phyloP scores from a whole-genome alignment of 2,888 invertebrate genomes.

The Therioaphis trifolii region DNA sequence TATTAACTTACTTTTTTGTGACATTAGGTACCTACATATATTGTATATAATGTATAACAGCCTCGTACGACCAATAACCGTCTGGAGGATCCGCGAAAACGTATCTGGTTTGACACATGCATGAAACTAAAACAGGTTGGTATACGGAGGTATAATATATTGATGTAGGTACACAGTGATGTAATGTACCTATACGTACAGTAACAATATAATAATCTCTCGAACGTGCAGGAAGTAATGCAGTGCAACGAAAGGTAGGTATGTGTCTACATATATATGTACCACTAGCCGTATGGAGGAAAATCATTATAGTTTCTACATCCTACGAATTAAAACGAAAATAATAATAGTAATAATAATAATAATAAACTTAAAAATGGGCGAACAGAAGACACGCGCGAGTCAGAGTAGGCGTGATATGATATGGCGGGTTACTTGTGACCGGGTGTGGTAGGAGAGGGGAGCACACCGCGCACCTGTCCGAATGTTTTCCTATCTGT shows the following conservation, averaged over 20 bases:
- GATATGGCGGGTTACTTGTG: conserved; percentile 52
- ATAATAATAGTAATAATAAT: background rate
- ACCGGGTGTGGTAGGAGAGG: conserved; percentile 26
- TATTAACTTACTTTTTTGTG: too few relatives aligned
- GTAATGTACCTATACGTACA: too few relatives aligned
- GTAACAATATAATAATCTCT: background rate
- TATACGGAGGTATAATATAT: too few relatives aligned
- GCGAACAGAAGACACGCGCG: conserved; percentile 35
- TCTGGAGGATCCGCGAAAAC: too few relatives aligned
- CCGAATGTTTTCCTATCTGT: conserved; percentile 52
- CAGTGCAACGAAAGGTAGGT: background rate
- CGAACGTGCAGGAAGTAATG: background rate
- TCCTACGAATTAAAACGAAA: conserved; percentile 14
- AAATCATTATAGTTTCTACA: conserved; percentile 13
- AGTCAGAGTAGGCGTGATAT: conserved; percentile 52
- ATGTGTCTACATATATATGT: too few relatives aligned
- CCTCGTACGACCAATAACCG: too few relatives aligned
- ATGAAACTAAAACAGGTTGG: too few relatives aligned
- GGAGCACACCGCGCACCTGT: conserved; percentile 45
- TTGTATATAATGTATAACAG: too few relatives aligned
- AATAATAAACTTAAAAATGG: conserved; percentile 35
- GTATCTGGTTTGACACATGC: too few relatives aligned
- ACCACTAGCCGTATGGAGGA: background rate
- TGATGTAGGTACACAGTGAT: too few relatives aligned
- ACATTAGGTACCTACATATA: too few relatives aligned